phyloP scores from a whole-genome alignment of 2,888 invertebrate genomes.

The Boloria selene region DNA sequence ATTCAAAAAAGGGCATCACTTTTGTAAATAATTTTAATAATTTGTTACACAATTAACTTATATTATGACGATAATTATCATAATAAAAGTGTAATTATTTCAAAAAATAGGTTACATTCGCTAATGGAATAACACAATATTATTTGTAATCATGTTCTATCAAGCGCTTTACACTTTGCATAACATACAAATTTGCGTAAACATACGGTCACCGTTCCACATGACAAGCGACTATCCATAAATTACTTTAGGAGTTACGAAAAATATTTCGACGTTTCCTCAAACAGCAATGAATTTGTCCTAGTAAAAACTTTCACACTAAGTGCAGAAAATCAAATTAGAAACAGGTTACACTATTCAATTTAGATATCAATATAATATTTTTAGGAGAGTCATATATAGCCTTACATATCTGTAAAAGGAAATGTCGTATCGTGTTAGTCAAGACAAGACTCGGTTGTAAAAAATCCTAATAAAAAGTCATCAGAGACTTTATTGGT shows the following conservation, averaged over 20 bases:
- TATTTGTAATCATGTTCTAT: slow-evolving; percentile 31
- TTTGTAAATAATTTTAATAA: too few relatives aligned
- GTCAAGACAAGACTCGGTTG: slow-evolving; percentile 36
- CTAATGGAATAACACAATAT: slow-evolving; percentile 16
- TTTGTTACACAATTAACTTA: too few relatives aligned
- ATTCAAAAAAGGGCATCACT: too few relatives aligned
- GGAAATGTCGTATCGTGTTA: slow-evolving; percentile 45
- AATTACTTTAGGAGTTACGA: slow-evolving; percentile 6
- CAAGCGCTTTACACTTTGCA: slow-evolving; percentile 29
- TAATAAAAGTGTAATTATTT: too few relatives aligned
- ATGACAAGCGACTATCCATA: slow-evolving; percentile 20
- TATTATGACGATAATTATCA: too few relatives aligned
- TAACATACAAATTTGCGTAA: slow-evolving; percentile 35
- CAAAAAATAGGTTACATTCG: background rate
- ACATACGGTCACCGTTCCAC: slow-evolving; percentile 31
- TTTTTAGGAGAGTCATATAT: slow-evolving; percentile 50
- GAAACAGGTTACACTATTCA: background rate
- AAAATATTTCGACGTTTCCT: background rate
- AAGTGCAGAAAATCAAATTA: background rate
- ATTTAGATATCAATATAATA: slow-evolving; percentile 51
- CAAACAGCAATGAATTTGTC: slow-evolving; percentile 29
- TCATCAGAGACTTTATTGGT: slow-evolving; percentile 31
- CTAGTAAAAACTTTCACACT: slow-evolving; percentile 39
- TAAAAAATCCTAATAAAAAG: slow-evolving; percentile 47
- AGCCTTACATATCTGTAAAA: slow-evolving; percentile 50